A percentile compares a stretch with the other conserved stretches of the same genome.
phyloP scores from a whole-genome alignment of 2,113 vertebrate genomes.

The Electrona antarctica region DNA sequence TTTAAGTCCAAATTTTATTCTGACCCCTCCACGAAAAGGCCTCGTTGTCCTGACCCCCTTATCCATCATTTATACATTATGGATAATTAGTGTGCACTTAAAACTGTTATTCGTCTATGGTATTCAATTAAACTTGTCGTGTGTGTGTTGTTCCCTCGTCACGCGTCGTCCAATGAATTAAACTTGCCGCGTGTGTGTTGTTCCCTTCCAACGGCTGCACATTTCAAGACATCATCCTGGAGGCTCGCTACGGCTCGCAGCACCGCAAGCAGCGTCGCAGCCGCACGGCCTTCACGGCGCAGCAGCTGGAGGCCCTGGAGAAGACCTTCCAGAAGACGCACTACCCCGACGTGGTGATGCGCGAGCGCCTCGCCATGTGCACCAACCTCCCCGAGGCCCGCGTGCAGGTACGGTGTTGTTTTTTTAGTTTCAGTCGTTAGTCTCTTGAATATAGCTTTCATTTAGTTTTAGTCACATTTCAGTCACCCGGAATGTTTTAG shows the following conservation, averaged over 20 bases:
- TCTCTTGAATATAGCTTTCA: no score
- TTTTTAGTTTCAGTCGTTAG: no score
- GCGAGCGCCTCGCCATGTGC: conserved; percentile 96
- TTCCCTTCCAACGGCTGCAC: conserved; percentile 97
- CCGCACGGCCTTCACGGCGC: conserved; percentile 95
- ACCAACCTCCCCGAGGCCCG: conserved; percentile 97
- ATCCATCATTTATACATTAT: no score
- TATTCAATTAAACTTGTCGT: no score
- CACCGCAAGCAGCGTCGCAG: conserved; percentile 97
- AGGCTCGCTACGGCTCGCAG: conserved; percentile 99
- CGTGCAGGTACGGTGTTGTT: conserved; percentile 84
- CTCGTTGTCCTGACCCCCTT: no score
- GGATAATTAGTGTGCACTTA: no score
- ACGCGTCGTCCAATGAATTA: conserved; percentile 81
- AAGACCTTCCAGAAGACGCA: conserved; percentile 99
- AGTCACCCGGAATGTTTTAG: no score
- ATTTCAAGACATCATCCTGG: conserved; percentile 99
- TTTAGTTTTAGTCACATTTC: no score
- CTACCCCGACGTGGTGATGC: conserved; percentile 98
- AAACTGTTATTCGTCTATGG: no score
- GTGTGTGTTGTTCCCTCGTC: no score
- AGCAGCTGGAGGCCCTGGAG: conserved; percentile 96
- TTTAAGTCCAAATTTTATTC: no score
- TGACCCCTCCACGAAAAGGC: no score
- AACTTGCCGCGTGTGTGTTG: conserved; percentile 82